Conservation (phyloP, 1,140 invertebrate species). For the Drosophila sulfurigaster region DNA sequence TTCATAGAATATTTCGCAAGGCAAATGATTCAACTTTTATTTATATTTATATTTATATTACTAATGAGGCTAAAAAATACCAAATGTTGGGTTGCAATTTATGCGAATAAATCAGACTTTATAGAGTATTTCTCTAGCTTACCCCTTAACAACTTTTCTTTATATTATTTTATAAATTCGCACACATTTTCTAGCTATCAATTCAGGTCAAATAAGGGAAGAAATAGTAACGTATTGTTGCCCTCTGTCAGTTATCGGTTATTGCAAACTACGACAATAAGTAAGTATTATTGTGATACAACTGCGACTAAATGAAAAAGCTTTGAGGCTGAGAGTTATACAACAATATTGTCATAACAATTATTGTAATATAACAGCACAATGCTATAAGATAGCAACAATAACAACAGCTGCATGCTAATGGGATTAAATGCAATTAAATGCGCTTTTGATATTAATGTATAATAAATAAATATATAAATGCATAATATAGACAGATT, state of each 20-base stretch:
- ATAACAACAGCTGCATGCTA: constrained; percentile 9
- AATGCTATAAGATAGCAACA: constrained; percentile 12
- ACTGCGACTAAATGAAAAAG: not conserved
- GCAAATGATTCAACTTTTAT: too few species aligned
- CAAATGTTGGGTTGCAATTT: too few species aligned
- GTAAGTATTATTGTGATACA: not conserved
- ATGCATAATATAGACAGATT: constrained; percentile 20
- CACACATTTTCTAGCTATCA: not conserved
- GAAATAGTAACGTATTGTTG: too few species aligned
- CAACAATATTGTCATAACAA: constrained; percentile 23
- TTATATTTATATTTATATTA: too few species aligned
- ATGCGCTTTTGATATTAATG: constrained; percentile 1
- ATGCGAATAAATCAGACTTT: too few species aligned
- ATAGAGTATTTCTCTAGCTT: too few species aligned
- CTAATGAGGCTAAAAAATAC: too few species aligned
- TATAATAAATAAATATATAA: constrained; percentile 2
- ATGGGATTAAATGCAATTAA: constrained; percentile 28
- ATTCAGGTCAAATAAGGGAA: not conserved
- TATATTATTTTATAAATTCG: not conserved
- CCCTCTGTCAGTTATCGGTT: not conserved
- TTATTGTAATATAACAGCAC: constrained; percentile 2
- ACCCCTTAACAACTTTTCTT: too few species aligned
- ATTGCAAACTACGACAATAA: not conserved
- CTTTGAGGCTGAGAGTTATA: not conserved
- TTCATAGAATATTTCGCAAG: too few species aligned